Evolutionary conservation across 2,888 invertebrate species (phyloP).

Genomic region (Aphidoletes aphidimyza): DNA sequence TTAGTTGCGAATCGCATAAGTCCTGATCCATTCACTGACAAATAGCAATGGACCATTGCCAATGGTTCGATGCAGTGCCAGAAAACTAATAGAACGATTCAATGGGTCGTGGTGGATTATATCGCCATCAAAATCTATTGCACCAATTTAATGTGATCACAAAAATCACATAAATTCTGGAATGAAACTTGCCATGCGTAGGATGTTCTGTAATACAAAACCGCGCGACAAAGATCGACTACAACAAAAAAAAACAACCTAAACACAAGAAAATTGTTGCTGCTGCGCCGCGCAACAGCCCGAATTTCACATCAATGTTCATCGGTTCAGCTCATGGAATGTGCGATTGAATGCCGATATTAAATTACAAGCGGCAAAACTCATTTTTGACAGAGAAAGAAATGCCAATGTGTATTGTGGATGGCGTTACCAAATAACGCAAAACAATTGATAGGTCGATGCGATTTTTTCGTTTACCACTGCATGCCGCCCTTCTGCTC

Average conservation of each 20-base stretch:
- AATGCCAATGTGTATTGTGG: background rate
- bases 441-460: conserved; percentile 4
- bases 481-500: too few species aligned
- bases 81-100: background rate
- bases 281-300: too few species aligned
- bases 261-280: background rate
- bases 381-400: conserved; percentile 19
- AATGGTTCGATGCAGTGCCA: background rate
- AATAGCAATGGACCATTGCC: too few species aligned
- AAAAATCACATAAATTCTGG: background rate
- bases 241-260: too few species aligned
- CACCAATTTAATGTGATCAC: background rate
- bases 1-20: background rate
- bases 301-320: background rate
- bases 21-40: background rate
- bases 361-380: conserved; percentile 24
- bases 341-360: conserved; percentile 51
- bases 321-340: background rate
- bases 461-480: background rate
- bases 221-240: background rate
- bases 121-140: background rate
- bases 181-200: conserved; percentile 18
- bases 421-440: conserved; percentile 30
- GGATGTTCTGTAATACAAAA: background rate
- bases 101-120: background rate